These are phyloP conservation scores for Diabrotica balteata DNA, from an alignment of 2,888 invertebrate genomes.

Conservation along the genomic window DNA sequence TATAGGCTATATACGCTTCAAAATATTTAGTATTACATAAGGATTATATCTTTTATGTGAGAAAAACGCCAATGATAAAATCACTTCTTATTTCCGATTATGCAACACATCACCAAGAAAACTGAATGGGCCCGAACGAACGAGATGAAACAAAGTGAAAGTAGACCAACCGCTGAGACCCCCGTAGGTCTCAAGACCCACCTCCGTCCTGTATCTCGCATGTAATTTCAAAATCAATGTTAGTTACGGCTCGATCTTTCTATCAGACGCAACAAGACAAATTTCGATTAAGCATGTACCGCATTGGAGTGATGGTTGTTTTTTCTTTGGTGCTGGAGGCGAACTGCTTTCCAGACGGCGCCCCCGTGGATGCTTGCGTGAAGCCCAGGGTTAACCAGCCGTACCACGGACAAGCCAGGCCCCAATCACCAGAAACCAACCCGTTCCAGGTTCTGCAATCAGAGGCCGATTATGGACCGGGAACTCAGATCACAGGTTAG, in stretches of 20 bases:
- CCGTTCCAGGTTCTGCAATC: conserved; percentile 76
- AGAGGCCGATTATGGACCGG: conserved; percentile 70
- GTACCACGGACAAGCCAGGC: conserved; percentile 76
- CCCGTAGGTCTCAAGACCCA: not conserved
- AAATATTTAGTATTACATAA: too few relatives aligned
- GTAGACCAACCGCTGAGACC: not conserved
- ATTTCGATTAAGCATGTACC: not conserved
- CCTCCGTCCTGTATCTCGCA: not conserved
- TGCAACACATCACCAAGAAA: too few relatives aligned
- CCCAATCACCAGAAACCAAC: conserved; percentile 69
- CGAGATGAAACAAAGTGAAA: conserved; percentile 9
- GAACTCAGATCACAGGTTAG: conserved; percentile 73
- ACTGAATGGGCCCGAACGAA: too few relatives aligned
- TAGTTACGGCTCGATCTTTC: conserved; percentile 1
- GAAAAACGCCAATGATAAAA: not conserved
- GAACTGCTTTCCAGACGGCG: conserved; percentile 77
- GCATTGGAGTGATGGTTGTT: conserved; percentile 10
- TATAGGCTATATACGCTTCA: too few relatives aligned
- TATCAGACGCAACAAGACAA: not conserved
- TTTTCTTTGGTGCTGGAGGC: conserved; percentile 28
- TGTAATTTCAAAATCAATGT: conserved; percentile 7
- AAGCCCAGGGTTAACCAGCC: conserved; percentile 78
- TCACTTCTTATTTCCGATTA: too few relatives aligned
- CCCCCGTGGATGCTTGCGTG: conserved; percentile 81
- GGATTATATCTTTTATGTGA: too few relatives aligned